Evolutionary conservation across 2,888 invertebrate species (phyloP).

Genomic region (Zootermopsis nevadensis): DNA sequence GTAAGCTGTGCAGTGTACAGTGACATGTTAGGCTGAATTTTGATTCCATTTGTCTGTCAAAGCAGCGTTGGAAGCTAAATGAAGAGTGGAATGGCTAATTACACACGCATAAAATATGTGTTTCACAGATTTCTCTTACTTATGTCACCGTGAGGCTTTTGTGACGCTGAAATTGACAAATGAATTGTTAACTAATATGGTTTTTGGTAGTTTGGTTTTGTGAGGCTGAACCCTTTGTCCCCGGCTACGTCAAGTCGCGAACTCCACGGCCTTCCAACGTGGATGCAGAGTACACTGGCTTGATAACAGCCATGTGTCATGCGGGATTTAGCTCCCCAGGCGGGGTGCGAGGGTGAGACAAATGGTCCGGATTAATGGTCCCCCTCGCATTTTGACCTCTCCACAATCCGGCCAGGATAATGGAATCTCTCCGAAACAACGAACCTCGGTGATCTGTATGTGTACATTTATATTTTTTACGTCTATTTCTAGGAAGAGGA

Average conservation of each 20-base stretch:
- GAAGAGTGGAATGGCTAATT: too few species aligned
- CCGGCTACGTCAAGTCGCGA: neutral
- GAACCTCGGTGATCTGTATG: neutral
- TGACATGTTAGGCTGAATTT: too few species aligned
- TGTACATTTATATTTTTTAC: neutral
- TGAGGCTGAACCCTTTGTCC: neutral
- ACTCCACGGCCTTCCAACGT: neutral
- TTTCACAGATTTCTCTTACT: too few species aligned
- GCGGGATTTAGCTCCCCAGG: constrained; percentile 20
- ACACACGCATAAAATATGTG: too few species aligned
- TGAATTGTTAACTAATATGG: neutral
- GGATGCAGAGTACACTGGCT: neutral
- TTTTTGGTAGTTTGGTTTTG: neutral
- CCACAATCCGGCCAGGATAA: constrained; percentile 41
- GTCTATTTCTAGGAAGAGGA: neutral
- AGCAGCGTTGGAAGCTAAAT: too few species aligned
- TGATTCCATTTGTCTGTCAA: too few species aligned
- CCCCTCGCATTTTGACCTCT: constrained; percentile 41
- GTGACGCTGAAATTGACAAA: neutral
- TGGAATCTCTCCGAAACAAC: constrained; percentile 44
- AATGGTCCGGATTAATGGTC: constrained; percentile 39
- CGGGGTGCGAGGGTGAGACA: constrained; percentile 16
- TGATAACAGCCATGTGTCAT: constrained; percentile 41
- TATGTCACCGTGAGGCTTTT: too few species aligned
- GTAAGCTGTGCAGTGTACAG: too few species aligned